Evolutionary conservation across 2,888 invertebrate genomes (phyloP).

Genomic region (Augochlorella aurata): DNA sequence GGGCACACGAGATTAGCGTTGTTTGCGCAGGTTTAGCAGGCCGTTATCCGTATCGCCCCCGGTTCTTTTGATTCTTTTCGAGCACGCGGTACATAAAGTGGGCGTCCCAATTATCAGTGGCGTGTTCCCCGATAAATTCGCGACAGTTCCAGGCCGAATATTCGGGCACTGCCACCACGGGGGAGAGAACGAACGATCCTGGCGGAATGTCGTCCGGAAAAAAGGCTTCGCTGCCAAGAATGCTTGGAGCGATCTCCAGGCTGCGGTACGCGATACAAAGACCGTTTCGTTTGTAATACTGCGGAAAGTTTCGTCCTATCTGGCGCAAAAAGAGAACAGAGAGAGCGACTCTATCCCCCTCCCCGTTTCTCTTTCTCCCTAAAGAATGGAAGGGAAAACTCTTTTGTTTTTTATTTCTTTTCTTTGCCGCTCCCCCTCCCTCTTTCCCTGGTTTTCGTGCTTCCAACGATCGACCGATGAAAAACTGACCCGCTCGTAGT

Average conservation of each 20-base stretch:
- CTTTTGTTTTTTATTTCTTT: conserved; percentile 6
- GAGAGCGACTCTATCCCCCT: background rate
- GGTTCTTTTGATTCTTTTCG: background rate
- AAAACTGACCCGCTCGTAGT: conserved; percentile 64
- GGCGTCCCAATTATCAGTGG: conserved; percentile 6
- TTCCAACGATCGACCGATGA: conserved; percentile 43
- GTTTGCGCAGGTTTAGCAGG: conserved; percentile 7
- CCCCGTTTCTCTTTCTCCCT: background rate
- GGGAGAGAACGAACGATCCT: conserved; percentile 41
- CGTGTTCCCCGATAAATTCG: conserved; percentile 24
- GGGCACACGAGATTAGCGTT: background rate
- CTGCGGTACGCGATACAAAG: conserved; percentile 56
- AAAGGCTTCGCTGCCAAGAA: conserved; percentile 57
- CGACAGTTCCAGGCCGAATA: conserved; percentile 24
- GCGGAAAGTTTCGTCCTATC: conserved; percentile 56
- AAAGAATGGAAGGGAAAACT: conserved; percentile 28
- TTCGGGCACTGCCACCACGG: conserved; percentile 10
- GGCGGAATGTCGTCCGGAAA: conserved; percentile 37
- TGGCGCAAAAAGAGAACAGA: conserved; percentile 23
- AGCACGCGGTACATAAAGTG: conserved; percentile 2
- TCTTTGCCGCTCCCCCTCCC: background rate
- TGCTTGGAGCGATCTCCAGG: conserved; percentile 55
- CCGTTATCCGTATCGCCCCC: background rate
- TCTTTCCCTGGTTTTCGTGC: background rate
- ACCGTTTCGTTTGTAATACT: conserved; percentile 53